Evolutionary conservation across 2,888 invertebrate species (phyloP), one percentile per base, ranked within the genome.

Genomic region (Acleris laterana): DNA sequence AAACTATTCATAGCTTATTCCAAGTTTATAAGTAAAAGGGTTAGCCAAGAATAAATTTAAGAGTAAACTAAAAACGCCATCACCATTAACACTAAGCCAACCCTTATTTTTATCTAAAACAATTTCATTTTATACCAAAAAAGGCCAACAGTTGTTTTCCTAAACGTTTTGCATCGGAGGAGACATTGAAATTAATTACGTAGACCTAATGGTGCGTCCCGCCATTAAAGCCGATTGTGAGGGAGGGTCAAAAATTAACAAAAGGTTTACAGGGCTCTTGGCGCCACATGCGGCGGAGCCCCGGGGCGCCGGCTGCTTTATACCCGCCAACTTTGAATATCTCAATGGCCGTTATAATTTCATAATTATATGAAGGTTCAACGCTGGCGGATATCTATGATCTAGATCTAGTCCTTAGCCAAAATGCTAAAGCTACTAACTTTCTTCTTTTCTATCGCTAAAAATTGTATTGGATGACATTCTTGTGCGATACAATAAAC

Each of bases 211-310:
- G 62, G 57, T 49, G 19, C 32, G 56, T 56, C 62, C 61, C 51
- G 57, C 66, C 62, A 66, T 66, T 66, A 66, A 66, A 66, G 38
- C 60, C 56, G 61, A 66, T 62, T 57, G 61, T 52, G 25, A 46
- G 62, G 61, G 66, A 61, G 66, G 66, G 62, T 62, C 66, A 66
- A 66, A 66, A 66, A 66, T 66, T 66, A 62, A 66, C 66, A 66
- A 66, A 66, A 66, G 66, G 66, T 66, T 66, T 65, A 57, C 46
- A 38, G 25, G 57, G 7, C 56, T 22, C 56, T 19, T 44, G 25
- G 48, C 48, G 53, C 59, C 65, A 46, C 44, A 17, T 56, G 65
- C 60, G 50, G 5, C 25, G 25, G 25, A 42, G 64, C 42, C 49
- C 53, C 32, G 32, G 3, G 9, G 38, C 38, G 38, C 38, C 38